These are phyloP conservation scores for Tridacna gigas DNA, from an alignment of 2,888 invertebrate genomes.

Conservation along the genomic window DNA sequence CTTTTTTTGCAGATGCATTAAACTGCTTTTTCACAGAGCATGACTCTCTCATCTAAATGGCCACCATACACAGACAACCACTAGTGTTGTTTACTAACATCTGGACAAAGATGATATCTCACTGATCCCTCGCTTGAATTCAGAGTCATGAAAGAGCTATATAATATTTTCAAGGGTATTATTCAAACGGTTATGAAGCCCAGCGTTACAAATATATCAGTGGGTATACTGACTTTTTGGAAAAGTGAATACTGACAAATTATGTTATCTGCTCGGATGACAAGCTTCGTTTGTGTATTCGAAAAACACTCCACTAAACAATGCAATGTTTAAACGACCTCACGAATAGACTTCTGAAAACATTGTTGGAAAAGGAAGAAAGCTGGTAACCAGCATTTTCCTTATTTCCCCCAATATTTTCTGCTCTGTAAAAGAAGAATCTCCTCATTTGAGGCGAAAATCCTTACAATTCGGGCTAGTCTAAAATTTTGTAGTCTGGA, in stretches of 20 bases:
- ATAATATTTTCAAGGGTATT: neutral
- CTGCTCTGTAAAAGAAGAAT: too few relatives aligned
- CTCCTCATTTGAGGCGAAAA: too few relatives aligned
- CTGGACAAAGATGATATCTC: neutral
- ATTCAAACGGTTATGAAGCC: neutral
- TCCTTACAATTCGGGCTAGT: too few relatives aligned
- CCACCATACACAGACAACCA: neutral
- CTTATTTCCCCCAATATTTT: too few relatives aligned
- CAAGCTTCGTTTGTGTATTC: neutral
- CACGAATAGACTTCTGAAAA: too few relatives aligned
- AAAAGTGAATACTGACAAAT: neutral
- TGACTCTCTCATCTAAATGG: neutral
- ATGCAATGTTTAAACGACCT: too few relatives aligned
- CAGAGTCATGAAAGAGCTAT: constrained; percentile 1
- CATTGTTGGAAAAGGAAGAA: too few relatives aligned
- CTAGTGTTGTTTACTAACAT: constrained; percentile 5
- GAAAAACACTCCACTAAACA: neutral
- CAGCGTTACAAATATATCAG: neutral
- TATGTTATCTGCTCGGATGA: neutral
- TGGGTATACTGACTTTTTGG: neutral
- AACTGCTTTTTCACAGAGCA: too few relatives aligned
- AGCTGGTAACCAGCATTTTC: too few relatives aligned
- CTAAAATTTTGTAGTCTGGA: too few relatives aligned
- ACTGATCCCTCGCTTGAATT: neutral
- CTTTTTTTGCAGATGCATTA: too few relatives aligned